A percentile compares a stretch with the other conserved stretches of the same genome.
Conservation (phyloP, 2,113 vertebrate genomes). For the Campylorhamphus procurvoides region DNA sequence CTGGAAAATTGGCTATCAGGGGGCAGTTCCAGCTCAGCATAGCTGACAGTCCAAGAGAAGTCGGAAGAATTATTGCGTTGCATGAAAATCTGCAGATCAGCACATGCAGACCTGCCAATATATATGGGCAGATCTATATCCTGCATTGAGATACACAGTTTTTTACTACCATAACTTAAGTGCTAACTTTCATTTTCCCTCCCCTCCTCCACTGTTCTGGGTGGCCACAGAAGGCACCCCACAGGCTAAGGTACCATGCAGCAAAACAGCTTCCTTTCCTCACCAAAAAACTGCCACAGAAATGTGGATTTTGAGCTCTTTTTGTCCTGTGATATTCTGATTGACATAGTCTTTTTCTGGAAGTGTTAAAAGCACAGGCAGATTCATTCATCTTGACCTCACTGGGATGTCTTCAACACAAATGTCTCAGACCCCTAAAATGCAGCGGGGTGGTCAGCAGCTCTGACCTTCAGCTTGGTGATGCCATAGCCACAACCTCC, state of each 20-base stretch:
- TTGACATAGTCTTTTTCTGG: not conserved
- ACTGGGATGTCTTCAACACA: not conserved
- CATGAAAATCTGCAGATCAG: not conserved
- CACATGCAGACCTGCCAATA: not conserved
- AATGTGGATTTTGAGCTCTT: not conserved
- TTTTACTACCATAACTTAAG: not conserved
- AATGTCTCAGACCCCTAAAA: not conserved
- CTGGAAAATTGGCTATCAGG: not conserved
- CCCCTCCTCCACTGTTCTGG: not conserved
- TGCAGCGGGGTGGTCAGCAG: not conserved
- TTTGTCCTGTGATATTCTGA: not conserved
- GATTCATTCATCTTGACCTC: not conserved
- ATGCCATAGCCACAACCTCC: fast-evolving
- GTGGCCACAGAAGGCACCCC: fast-evolving
- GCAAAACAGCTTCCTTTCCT: not conserved
- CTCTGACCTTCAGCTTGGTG: not conserved
- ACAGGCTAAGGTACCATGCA: not conserved
- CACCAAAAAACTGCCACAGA: not conserved
- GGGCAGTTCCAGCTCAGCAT: not conserved
- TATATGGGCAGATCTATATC: not conserved
- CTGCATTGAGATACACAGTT: not conserved
- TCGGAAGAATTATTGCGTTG: not conserved
- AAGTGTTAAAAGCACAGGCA: not conserved
- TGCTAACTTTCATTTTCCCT: not conserved
- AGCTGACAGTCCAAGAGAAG: not conserved